Percentiles rank a stretch among this genome's conserved stretches.
Conservation (phyloP, 2,888 invertebrate species). For the Pimpla rufipes region DNA sequence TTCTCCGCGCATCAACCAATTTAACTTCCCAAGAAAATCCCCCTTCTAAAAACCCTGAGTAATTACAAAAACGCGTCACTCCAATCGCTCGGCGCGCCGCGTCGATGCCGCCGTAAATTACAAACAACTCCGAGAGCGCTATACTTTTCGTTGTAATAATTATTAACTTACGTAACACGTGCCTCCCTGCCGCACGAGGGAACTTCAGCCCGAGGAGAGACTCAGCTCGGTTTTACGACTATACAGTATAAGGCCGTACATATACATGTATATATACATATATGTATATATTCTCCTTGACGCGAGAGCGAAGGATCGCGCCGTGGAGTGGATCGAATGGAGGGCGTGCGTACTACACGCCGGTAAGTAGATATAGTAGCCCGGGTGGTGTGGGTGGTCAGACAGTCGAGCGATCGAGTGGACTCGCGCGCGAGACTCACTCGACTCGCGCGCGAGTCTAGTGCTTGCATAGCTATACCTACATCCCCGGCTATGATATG, state of each 20-base stretch:
- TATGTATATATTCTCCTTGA: not conserved
- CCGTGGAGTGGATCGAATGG: not conserved
- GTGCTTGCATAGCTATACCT: constrained; percentile 23
- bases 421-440: constrained; percentile 32
- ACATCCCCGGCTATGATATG: constrained; percentile 11
- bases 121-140: too few species aligned
- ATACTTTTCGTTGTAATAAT: not conserved
- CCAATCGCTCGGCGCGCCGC: too few species aligned
- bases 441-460: constrained; percentile 32
- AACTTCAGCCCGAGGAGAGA: not conserved
- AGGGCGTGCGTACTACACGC: constrained; percentile 17
- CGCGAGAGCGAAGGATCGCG: constrained; percentile 5
- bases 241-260: not conserved
- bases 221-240: not conserved
- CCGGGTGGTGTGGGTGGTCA: constrained; percentile 48
- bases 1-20: too few species aligned
- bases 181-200: too few species aligned
- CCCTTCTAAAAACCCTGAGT: not conserved
- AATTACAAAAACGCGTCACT: not conserved
- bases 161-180: not conserved
- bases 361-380: constrained; percentile 12
- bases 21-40: too few species aligned
- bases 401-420: constrained; percentile 40
- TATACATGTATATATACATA: too few species aligned
- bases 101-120: too few species aligned